Conservation (phyloP, 2,113 vertebrate species). For the Pelmatolapia mariae region DNA sequence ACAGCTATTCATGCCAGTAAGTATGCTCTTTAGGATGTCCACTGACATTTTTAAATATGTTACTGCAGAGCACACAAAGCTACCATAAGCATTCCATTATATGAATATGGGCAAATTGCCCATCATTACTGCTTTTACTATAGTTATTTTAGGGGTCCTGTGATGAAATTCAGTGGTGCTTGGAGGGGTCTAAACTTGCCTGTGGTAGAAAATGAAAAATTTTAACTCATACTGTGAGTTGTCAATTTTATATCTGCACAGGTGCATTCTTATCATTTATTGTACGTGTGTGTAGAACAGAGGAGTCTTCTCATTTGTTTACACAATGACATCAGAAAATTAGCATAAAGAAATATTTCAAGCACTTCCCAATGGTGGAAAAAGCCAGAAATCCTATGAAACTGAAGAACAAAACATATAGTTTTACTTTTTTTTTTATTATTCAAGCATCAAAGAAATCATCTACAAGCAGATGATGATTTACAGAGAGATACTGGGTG, state of each 20-base stretch:
- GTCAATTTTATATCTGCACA: not conserved
- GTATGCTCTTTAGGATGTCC: no score
- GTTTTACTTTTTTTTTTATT: not conserved
- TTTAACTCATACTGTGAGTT: not conserved
- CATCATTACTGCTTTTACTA: no score
- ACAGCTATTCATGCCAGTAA: no score
- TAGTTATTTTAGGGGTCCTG: no score
- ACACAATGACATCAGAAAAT: not conserved
- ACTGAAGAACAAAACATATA: not conserved
- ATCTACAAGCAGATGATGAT: accelerated
- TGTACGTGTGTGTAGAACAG: accelerated
- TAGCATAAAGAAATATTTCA: not conserved
- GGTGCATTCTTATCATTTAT: not conserved
- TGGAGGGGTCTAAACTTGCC: no score
- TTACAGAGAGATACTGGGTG: not conserved
- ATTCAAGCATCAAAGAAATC: not conserved
- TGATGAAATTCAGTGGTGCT: not conserved
- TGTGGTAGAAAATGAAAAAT: not conserved
- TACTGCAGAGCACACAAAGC: no score
- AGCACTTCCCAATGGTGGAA: not conserved
- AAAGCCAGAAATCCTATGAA: not conserved
- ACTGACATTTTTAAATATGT: no score
- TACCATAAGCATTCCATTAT: no score
- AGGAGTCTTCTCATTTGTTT: accelerated
- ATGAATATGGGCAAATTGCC: no score